These are phyloP conservation scores for Orthosia gothica DNA, from an alignment of 2,888 invertebrate species.

Conservation along the genomic window DNA sequence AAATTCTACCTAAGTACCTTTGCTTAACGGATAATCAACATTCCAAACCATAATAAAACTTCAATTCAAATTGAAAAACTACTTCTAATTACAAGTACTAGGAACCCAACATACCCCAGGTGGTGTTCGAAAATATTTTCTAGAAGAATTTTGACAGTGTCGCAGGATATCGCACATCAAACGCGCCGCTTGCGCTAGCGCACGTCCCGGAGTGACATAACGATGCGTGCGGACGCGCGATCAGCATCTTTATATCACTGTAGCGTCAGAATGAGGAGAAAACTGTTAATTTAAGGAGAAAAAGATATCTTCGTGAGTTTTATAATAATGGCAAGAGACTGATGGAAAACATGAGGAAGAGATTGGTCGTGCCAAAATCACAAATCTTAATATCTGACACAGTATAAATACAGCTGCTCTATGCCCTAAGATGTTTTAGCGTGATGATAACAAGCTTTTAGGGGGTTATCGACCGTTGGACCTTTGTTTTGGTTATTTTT, in stretches of 20 bases:
- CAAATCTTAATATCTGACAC: too few species aligned
- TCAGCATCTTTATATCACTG: constrained; percentile 26
- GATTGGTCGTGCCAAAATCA: too few species aligned
- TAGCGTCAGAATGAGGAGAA: background rate
- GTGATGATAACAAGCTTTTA: too few species aligned
- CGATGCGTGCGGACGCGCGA: constrained; percentile 37
- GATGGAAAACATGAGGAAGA: too few species aligned
- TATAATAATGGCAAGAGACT: too few species aligned
- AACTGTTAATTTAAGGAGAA: background rate
- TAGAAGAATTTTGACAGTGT: constrained; percentile 40
- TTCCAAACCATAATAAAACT: constrained; percentile 3
- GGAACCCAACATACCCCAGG: constrained; percentile 1
- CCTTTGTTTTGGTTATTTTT: too few species aligned
- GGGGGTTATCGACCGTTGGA: too few species aligned
- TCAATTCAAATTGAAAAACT: constrained; percentile 12
- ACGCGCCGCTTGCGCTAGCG: constrained; percentile 46
- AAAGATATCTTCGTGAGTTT: too few species aligned
- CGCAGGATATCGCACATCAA: constrained; percentile 49
- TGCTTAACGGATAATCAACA: background rate
- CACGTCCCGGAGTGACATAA: constrained; percentile 57
- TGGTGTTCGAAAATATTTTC: constrained; percentile 30
- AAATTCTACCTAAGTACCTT: background rate
- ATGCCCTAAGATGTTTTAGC: too few species aligned
- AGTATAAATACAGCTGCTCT: too few species aligned
- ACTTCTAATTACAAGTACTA: constrained; percentile 17